Evolutionary conservation across 2,888 invertebrate genomes (phyloP), one percentile per base, ranked within the genome.

Genomic region (Acanthosoma haemorrhoidale): DNA sequence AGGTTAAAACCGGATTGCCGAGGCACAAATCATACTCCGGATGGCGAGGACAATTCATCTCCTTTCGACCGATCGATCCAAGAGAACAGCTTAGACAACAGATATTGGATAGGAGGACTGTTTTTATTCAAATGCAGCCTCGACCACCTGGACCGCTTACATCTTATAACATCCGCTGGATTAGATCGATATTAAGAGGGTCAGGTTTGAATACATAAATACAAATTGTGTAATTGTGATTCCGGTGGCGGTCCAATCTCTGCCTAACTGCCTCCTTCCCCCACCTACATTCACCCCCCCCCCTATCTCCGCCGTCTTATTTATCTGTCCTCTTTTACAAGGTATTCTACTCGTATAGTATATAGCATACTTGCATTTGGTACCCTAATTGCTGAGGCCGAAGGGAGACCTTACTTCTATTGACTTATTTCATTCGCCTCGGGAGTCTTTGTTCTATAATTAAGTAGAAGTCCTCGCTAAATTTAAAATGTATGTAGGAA

Each of bases 71-170:
- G 51, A 51, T 51, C 51, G 51, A n/a, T n/a, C n/a, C n/a, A n/a
- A n/a, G n/a, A n/a, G n/a, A n/a, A 25, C 29, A 51, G 29, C 29
- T 25, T 25, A 11, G 25, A 51, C 21, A 21, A 25, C 51, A n/a
- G 51, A n/a, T n/a, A n/a, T n/a, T 51, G 51, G 51, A 51, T n/a
- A 51, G 51, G 51, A 51, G 51, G n/a, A 51, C 51, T 51, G 51
- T 51, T 51, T 51, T 21, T 51, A 51, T 51, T 51, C 51, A 51
- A 25, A 51, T 51, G 29, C 29, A 25, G 15, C 3, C n/a, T n/a
- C n/a, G n/a, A n/a, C 51, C 51, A 51, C 51, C 51, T 51, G 51
- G 18, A n/a, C n/a, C 18, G 5, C 25, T 13, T 2, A 21, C 13
- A n/a, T 51, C 51, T 25, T 25, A 51, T 51, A 51, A 51, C 51